A percentile compares a stretch with the other conserved stretches of the same genome.
Evolutionary conservation across 2,113 vertebrate genomes (phyloP).

Genomic region (Pituophis catenifer): DNA sequence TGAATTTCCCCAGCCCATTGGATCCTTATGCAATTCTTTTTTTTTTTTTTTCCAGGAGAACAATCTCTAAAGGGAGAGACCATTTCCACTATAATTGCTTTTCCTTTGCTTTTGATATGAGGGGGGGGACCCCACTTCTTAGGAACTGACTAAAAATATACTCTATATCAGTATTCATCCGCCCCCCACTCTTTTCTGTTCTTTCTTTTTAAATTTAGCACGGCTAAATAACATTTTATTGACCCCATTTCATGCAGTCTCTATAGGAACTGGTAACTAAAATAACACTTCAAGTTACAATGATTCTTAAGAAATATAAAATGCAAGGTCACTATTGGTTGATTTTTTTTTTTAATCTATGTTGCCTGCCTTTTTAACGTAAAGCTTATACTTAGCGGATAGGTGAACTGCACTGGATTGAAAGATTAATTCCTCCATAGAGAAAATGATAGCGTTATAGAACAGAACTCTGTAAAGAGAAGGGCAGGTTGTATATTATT

Average conservation of each 20-base stretch:
- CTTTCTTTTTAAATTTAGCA: neutral
- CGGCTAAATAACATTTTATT: constrained; percentile 17
- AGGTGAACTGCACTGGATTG: neutral
- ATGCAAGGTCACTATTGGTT: neutral
- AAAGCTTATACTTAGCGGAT: neutral
- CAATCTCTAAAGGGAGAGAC: constrained; percentile 34
- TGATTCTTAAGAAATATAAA: constrained; percentile 16
- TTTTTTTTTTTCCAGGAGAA: constrained; percentile 11
- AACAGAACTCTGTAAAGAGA: neutral
- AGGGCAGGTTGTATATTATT: neutral
- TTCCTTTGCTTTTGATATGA: neutral
- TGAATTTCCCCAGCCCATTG: constrained; percentile 33
- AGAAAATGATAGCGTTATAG: neutral
- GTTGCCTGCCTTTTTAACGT: neutral
- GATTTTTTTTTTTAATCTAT: neutral
- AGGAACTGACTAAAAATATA: constrained; percentile 34
- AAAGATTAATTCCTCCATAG: neutral
- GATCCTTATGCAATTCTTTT: constrained; percentile 35
- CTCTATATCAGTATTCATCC: constrained; percentile 15
- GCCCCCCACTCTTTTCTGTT: neutral
- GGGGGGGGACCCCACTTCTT: neutral
- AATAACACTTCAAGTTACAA: constrained; percentile 38
- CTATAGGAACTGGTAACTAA: constrained; percentile 2
- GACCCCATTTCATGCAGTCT: constrained; percentile 3
- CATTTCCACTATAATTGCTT: constrained; percentile 16